These are phyloP conservation scores for Lophochroa leadbeateri DNA, from an alignment of 2,113 vertebrate genomes.

Conservation along the genomic window DNA sequence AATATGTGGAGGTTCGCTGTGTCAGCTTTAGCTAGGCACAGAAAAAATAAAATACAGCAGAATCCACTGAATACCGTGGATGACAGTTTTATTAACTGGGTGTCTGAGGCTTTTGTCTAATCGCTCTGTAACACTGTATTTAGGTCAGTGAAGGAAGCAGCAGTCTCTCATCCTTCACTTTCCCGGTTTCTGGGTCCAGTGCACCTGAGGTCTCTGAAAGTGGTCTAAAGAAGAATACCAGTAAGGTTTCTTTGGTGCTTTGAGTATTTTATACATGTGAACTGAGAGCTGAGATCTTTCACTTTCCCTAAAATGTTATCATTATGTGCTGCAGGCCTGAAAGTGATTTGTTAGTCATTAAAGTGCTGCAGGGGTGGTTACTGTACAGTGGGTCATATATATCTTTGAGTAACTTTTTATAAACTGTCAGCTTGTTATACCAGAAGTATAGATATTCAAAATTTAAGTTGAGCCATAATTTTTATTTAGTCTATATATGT, in stretches of 20 bases:
- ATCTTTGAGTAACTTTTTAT: not conserved
- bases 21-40: not conserved
- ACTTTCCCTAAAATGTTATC: not conserved
- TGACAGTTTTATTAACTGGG: not conserved
- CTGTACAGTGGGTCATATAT: not conserved
- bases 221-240: slow-evolving; percentile 70
- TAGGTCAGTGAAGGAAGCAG: slow-evolving; percentile 85
- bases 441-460: not conserved
- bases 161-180: slow-evolving; percentile 74
- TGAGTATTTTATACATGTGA: not conserved
- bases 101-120: not conserved
- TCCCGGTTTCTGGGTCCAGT: slow-evolving; percentile 70
- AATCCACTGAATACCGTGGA: not conserved
- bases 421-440: not conserved
- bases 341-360: not conserved
- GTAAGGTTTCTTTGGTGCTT: slow-evolving; percentile 73
- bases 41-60: not conserved
- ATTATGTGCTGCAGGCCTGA: not conserved
- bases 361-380: fast-evolving
- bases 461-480: not conserved
- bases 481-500: not conserved
- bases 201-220: slow-evolving; percentile 75
- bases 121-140: not conserved
- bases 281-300: not conserved
- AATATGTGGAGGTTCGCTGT: not conserved